Evolutionary conservation across 2,797 vertebrate genomes (phyloP), one percentile per base, ranked within the genome.

Genomic region (Chrosomus eos): DNA sequence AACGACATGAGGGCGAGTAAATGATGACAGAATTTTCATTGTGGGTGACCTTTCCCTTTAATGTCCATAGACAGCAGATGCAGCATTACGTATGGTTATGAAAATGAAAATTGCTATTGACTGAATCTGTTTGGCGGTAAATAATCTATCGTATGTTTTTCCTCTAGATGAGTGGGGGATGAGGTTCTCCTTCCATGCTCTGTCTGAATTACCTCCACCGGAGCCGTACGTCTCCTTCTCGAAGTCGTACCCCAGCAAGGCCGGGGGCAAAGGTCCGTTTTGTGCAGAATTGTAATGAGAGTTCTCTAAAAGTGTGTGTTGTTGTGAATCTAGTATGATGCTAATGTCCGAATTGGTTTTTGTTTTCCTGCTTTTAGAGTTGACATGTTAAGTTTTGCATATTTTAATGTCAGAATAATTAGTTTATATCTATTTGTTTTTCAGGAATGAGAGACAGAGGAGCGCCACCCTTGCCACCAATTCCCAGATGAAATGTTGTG

Each of bases 221-320:
- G 96, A 97, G 86, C 96, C 95, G 4, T 97, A 94, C 87, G 91
- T 95, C 84, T 93, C 94, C 21, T 86, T 85, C 23, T 90, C 91
- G 83, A 96, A 96, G 92, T 95, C 91, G 71, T 97, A 97, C 84
- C 96, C 96, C 83, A 97, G 96, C 90, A 96, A 96, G 92, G 5
- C 95, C 85, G 92, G 93, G 84, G 94, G 90, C 86, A 95, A 95
- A 93, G 94, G 96, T 97, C 87, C 95, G 21, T 62, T 18, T 73
- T 16, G 26, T 18, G 9, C 14, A 70, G n/a, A 55, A 5, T 33
- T 64, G 19, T 31, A 53, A 51, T 51, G 8, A 53, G 10, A 33
- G 31, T 55, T 36, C 9, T 36, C 23, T 51, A 7, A 33, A 74
- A 31, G 8, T 6, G n/a, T 43, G 8, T 45, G 75, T 28, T 75